A percentile compares a stretch with the other conserved stretches of the same genome.
These are phyloP conservation scores for Lasiommata megera DNA, from an alignment of 2,888 invertebrate genomes.

Conservation along the genomic window DNA sequence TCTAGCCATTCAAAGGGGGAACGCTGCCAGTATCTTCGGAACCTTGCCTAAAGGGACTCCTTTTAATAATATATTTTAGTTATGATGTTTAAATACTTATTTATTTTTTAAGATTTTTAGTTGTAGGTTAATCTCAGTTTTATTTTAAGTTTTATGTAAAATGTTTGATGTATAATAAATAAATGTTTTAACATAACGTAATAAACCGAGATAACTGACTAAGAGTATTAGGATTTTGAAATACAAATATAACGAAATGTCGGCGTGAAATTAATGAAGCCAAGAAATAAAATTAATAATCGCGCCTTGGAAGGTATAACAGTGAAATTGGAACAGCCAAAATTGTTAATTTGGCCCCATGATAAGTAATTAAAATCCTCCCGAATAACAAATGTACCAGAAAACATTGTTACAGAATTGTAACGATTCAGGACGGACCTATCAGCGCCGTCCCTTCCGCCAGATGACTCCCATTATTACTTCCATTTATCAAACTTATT, in stretches of 20 bases:
- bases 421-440: slow-evolving; percentile 20
- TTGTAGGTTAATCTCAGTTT: too few species aligned
- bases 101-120: too few species aligned
- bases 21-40: too few species aligned
- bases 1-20: too few species aligned
- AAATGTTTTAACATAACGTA: too few species aligned
- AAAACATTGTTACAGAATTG: slow-evolving; percentile 21
- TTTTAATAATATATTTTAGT: too few species aligned
- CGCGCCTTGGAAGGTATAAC: neutral
- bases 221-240: too few species aligned
- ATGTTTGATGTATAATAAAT: too few species aligned
- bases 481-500: slow-evolving; percentile 24
- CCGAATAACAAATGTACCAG: slow-evolving; percentile 25
- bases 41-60: too few species aligned
- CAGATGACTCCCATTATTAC: slow-evolving; percentile 33
- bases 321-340: neutral
- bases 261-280: neutral
- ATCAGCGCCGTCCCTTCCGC: slow-evolving; percentile 17
- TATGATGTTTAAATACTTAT: too few species aligned
- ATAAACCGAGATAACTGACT: too few species aligned
- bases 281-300: neutral
- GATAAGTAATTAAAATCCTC: slow-evolving; percentile 26
- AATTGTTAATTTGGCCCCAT: slow-evolving; percentile 7
- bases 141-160: too few species aligned
- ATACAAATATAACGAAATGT: neutral